Base-by-base conservation (phyloP, 2,888 invertebrate species). In the Xestia ashworthii region DNA sequence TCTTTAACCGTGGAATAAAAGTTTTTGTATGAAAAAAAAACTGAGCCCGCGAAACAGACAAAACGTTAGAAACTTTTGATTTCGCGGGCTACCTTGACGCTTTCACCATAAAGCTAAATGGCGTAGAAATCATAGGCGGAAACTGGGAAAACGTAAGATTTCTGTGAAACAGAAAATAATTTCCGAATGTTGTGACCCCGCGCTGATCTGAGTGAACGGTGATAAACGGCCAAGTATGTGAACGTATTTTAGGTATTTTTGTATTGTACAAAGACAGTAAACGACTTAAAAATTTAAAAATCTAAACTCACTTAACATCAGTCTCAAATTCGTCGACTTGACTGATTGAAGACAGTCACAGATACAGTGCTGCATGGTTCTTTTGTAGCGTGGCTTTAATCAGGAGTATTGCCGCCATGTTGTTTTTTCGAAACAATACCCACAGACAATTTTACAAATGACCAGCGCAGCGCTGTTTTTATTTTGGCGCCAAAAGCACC, bases 231-330 rank as follows among this genome's bases (percentile, higher is more conserved):
- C 65, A 91, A 72, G 75, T 90, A 88, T 88, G 87, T 82, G 84
- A 84, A 74, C 76, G 76, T 81, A 77, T 86, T 85, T 80, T 75
- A 83, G 81, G 68, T 78, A 85, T 85, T 85, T 81, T 80, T 74
- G 65, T 84, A 87, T 86, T 85, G 76, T 88, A 88, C 80, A 89
- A 84, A 64, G 82, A 88, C 83, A 86, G 79, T 86, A 89, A 91
- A 90, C 83, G 89, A 91, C 91, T 89, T 92, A 93, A 89, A 79
- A 90, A 88, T 89, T 89, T 88, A 89, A 89, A 90, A 91, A 90
- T 92, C 92, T 93, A 91, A 92, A 92, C 92, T 94, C 94, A 93
- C 93, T 89, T 93, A 93, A 77, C 91, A 92, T 95, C 96, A 96
- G 96, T 96, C 96, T 96, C 96, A 95, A 93, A 91, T 91, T 88